Conservation (phyloP, 2,888 invertebrate genomes). For the Cheilosia scutellata region DNA sequence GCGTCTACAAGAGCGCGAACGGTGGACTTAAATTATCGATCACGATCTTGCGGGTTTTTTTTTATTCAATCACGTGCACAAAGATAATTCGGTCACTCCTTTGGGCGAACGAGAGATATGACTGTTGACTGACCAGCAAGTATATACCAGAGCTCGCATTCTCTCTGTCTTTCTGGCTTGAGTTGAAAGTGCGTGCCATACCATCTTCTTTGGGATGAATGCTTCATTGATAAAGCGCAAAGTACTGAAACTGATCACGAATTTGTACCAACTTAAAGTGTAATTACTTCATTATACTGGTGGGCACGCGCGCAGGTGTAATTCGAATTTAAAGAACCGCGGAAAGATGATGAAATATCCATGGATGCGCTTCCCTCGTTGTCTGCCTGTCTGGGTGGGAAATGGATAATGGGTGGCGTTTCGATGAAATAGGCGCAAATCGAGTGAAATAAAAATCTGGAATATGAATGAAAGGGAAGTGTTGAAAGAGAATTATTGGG, state of each 20-base stretch:
- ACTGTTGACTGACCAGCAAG: slow-evolving; percentile 21
- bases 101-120: slow-evolving; percentile 52
- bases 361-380: slow-evolving; percentile 11
- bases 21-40: slow-evolving; percentile 73
- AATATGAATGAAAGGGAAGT: slow-evolving; percentile 58
- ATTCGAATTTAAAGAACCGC: slow-evolving; percentile 51
- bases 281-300: slow-evolving; percentile 65
- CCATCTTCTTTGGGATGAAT: slow-evolving; percentile 27
- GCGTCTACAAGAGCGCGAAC: slow-evolving; percentile 63
- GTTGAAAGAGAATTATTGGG: not conserved
- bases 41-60: slow-evolving; percentile 60
- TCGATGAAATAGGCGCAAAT: slow-evolving; percentile 54
- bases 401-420: slow-evolving; percentile 63
- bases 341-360: slow-evolving; percentile 41
- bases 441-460: slow-evolving; percentile 50
- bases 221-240: slow-evolving; percentile 64
- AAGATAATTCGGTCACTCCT: slow-evolving; percentile 69
- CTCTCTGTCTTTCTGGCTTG: slow-evolving; percentile 9
- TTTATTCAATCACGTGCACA: slow-evolving; percentile 65
- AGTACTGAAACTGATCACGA: slow-evolving; percentile 56
- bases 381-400: slow-evolving; percentile 55
- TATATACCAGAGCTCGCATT: not conserved
- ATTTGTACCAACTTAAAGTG: slow-evolving; percentile 70
- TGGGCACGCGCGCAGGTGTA: slow-evolving; percentile 36
- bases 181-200: slow-evolving; percentile 72